phyloP scores from a whole-genome alignment of 2,113 vertebrate genomes.

The pig (Sus scrofa) region T2T-Sscrofa CM000812.6:25225501-25226000 shows the following conservation, averaged over 20 bases:
- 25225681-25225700: background rate
- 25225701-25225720: background rate
- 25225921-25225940: background rate
- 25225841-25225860: background rate
- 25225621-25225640: background rate
- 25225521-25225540: background rate
- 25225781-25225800: background rate
- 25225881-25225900: constrained; percentile 6
- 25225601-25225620: background rate
- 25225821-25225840: background rate
- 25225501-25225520: background rate
- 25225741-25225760: background rate
- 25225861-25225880: background rate
- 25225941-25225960: constrained; percentile 19
- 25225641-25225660: background rate
- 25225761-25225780: background rate
- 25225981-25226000: background rate
- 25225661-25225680: background rate
- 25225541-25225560: background rate
- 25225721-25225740: background rate
- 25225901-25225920: constrained; percentile 43
- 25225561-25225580: background rate
- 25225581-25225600: background rate
- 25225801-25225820: background rate
- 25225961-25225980: constrained; percentile 7